Evolutionary conservation across 1,140 invertebrate genomes (phyloP).

Genomic region (Lordiphosa clarofinis): DNA sequence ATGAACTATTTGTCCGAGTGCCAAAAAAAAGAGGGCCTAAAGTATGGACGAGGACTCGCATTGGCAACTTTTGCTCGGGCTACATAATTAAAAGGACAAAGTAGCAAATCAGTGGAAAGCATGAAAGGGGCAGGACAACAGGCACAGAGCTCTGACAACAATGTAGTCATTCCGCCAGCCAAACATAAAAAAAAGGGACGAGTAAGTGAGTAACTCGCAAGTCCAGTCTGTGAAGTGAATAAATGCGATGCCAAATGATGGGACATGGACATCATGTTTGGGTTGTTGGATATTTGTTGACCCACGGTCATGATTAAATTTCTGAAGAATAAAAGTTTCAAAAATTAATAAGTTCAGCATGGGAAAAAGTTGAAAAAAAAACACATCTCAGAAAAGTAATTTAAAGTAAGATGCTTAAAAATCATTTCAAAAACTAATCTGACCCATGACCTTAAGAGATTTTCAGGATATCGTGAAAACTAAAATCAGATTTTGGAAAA

Average conservation of each 20-base stretch:
- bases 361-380: too few species aligned
- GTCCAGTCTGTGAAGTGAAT: too few species aligned
- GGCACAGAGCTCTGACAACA: constrained; percentile 20
- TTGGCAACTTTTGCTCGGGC: constrained; percentile 36
- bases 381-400: too few species aligned
- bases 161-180: constrained; percentile 10
- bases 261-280: constrained; percentile 4
- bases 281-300: background rate
- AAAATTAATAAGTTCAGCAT: too few species aligned
- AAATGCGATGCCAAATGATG: background rate
- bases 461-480: too few species aligned
- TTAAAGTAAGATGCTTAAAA: too few species aligned
- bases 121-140: constrained; percentile 41
- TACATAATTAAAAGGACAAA: constrained; percentile 75
- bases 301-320: too few species aligned
- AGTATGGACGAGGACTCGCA: constrained; percentile 26
- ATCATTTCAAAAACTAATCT: too few species aligned
- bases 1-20: constrained; percentile 73
- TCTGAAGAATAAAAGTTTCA: too few species aligned
- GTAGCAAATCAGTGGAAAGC: constrained; percentile 68
- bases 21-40: too few species aligned
- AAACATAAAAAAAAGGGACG: constrained; percentile 29
- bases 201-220: background rate
- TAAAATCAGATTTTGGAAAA: too few species aligned
- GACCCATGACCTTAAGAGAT: too few species aligned